phyloP scores from a whole-genome alignment of 2,113 vertebrate species.

The Narcine bancroftii region DNA sequence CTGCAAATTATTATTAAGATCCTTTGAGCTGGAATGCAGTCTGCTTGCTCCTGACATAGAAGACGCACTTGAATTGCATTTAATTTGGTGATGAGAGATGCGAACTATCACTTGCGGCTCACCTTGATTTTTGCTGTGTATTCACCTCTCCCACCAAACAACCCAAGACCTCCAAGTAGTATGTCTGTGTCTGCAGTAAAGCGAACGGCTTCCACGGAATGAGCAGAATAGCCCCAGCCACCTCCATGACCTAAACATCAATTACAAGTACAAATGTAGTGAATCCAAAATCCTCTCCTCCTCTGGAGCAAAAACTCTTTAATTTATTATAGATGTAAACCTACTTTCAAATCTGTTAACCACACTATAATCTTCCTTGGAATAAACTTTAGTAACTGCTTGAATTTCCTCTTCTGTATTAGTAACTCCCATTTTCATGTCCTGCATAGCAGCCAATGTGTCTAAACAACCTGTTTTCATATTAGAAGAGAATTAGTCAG shows the following conservation, averaged over 20 bases:
- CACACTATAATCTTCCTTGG: slow-evolving; percentile 95
- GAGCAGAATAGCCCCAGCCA: slow-evolving; percentile 96
- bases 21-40: not conserved
- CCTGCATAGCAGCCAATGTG: slow-evolving; percentile 93
- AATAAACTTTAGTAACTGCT: slow-evolving; percentile 97
- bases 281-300: not conserved
- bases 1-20: not conserved
- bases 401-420: slow-evolving; percentile 93
- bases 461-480: slow-evolving; percentile 78
- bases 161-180: slow-evolving; percentile 86
- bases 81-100: not conserved
- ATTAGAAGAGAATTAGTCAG: not conserved
- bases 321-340: slow-evolving; percentile 42
- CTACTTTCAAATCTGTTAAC: slow-evolving; percentile 98
- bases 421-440: slow-evolving; percentile 92
- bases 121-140: slow-evolving; percentile 99
- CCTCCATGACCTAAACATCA: slow-evolving; percentile 83
- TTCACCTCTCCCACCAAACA: slow-evolving; percentile 95
- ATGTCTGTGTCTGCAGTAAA: slow-evolving; percentile 94
- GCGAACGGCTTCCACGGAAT: slow-evolving; percentile 95
- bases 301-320: not conserved
- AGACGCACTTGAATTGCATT: not conserved
- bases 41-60: not conserved
- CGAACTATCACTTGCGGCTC: slow-evolving; percentile 32
- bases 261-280: slow-evolving; percentile 34